A percentile compares a stretch with the other conserved stretches of the same genome.
Conservation (phyloP, 2,113 vertebrate genomes). For the Seriola quinqueradiata region DNA sequence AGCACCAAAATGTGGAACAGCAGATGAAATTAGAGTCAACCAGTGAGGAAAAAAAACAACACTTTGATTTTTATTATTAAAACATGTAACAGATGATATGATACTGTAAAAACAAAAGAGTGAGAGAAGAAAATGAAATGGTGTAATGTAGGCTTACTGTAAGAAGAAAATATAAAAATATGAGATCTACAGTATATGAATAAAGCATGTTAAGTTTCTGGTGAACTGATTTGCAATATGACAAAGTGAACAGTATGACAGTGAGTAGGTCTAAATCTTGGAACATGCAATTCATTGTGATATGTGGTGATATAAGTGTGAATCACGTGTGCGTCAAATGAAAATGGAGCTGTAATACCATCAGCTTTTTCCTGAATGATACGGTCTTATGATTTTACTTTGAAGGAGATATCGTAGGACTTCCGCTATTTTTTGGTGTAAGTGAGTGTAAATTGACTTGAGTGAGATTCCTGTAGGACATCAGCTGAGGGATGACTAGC, state of each 20-base stretch:
- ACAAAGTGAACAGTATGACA: not conserved
- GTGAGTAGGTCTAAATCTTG: not conserved
- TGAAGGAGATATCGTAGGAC: not conserved
- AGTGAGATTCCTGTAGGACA: slow-evolving; percentile 1
- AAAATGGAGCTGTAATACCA: not conserved
- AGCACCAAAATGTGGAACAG: no score
- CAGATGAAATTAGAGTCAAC: no score
- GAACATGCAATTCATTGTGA: not conserved
- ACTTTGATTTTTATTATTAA: not conserved
- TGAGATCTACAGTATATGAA: no score
- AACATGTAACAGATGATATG: no score
- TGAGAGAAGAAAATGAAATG: not conserved
- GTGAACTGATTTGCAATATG: not conserved
- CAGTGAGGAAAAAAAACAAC: no score
- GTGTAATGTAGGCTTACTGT: no score
- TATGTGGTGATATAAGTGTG: not conserved
- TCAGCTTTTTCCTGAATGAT: no score
- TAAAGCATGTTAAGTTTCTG: not conserved
- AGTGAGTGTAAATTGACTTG: rapidly evolving
- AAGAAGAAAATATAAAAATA: no score
- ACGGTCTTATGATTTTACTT: slow-evolving; percentile 11
- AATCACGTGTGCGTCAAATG: not conserved
- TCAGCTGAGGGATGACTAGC: slow-evolving; percentile 59
- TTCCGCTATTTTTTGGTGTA: not conserved
- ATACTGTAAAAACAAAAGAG: not conserved